Base-by-base conservation (phyloP, 2,113 vertebrate genomes). In the Leucosticte australis region DNA sequence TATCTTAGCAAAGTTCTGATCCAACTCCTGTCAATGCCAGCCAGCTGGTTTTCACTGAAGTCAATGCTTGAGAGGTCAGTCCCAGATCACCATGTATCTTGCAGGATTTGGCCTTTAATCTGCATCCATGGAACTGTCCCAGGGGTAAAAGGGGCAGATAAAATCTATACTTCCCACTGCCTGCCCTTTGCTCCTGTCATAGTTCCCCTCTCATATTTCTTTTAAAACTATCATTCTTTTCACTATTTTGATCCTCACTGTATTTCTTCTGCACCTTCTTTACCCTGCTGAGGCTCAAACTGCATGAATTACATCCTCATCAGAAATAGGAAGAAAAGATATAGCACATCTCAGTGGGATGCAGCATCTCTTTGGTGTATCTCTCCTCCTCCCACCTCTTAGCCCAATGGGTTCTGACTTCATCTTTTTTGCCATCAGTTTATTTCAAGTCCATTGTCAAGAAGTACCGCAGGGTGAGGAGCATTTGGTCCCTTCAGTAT, bases 1-100 rank as follows among this genome's bases (percentile, higher is more conserved):
- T 12, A 33, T n/a, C 30, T 11, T 35, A 24, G 14, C 6, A 42
- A 57, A 67, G 13, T 28, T 47, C 30, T 44, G 56, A 74, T 55
- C 73, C 64, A 75, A 1, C 24, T 56, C 27, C 52, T 5, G 0
- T 15, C 0, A 0, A 7, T 2, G 6, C 23, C 85, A 87, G 15
- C 1, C 2, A 1, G 52, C 5, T 4, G 2, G 22, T 84, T 89
- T 75, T 28, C 57, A 79, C 10, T 28, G 15, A 49, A 46, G 18
- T 28, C 1, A 7, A 0, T 2, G 35, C 23, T 2, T 19, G 18
- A 84, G 46, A 87, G 50, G 70, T 75, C 73, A 87, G 56, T 7
- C n/a, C 21, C 46, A 85, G 46, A 46, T 49, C 50, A 62, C 37
- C 35, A 20, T 0, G 0, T 30, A 39, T 60, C 24, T 73, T 79